phyloP scores from a whole-genome alignment of 2,113 vertebrate species.

The Oxygymnocypris stewartii region DNA sequence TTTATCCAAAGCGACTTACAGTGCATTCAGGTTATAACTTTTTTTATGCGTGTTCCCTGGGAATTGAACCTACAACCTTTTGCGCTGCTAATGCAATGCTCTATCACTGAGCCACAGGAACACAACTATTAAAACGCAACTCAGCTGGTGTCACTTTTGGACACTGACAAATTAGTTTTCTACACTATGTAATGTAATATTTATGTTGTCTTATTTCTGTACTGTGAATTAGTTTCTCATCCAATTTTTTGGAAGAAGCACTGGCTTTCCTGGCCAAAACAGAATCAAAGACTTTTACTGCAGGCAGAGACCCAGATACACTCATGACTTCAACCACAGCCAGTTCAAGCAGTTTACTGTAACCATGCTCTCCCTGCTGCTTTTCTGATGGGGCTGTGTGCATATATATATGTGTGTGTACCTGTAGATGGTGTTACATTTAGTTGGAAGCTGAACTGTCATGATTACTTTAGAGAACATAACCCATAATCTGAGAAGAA shows the following conservation, averaged over 20 bases:
- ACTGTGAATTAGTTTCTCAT: neutral
- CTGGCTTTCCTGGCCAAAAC: neutral
- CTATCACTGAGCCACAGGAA: too few relatives aligned
- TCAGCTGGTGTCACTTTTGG: neutral
- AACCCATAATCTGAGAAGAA: constrained; percentile 8
- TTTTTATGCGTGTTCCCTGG: too few relatives aligned
- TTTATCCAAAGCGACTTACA: too few relatives aligned
- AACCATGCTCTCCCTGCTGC: neutral
- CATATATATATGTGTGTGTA: neutral
- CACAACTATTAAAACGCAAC: neutral
- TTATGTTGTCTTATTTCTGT: neutral
- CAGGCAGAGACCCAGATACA: neutral
- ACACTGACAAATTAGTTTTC: neutral
- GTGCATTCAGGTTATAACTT: too few relatives aligned
- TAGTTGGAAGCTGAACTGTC: constrained; percentile 4
- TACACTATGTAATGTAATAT: neutral
- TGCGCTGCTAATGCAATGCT: too few relatives aligned
- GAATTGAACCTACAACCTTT: too few relatives aligned
- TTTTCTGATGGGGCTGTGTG: neutral
- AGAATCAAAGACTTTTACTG: neutral
- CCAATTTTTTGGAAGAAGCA: neutral
- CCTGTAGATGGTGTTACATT: neutral
- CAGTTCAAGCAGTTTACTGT: neutral
- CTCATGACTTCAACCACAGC: neutral
- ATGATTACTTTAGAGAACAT: constrained; percentile 3